Percentiles rank a stretch among this genome's conserved stretches.
These are phyloP conservation scores for Rhagologus leucostigma DNA, from an alignment of 2,113 vertebrate genomes.

Conservation along the genomic window DNA sequence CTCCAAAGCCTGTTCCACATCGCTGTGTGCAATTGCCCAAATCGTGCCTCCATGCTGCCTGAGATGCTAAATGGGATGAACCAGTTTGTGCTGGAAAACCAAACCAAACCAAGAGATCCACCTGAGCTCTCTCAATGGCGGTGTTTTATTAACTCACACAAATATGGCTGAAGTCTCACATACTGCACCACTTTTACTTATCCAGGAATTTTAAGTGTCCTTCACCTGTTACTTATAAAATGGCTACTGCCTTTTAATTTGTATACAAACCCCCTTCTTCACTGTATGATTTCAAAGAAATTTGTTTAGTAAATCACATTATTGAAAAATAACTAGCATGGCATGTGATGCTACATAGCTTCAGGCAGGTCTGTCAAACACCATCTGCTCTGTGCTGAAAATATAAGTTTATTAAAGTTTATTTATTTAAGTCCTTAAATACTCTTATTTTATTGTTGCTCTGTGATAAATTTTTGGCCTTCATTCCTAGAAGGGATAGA, in stretches of 20 bases:
- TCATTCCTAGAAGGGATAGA: constrained; percentile 5
- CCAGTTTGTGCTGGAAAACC: not conserved
- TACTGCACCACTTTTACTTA: not conserved
- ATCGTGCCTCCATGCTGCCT: not conserved
- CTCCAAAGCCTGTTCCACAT: not conserved
- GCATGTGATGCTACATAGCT: constrained; percentile 53
- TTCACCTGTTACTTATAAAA: not conserved
- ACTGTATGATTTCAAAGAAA: not conserved
- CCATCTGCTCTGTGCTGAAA: constrained; percentile 66
- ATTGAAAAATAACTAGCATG: constrained; percentile 31
- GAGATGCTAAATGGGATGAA: not conserved
- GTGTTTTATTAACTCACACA: not conserved
- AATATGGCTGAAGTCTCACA: fast-evolving
- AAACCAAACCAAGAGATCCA: not conserved
- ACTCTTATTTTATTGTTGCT: constrained; percentile 56
- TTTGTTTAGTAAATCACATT: constrained; percentile 58
- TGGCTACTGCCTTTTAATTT: not conserved
- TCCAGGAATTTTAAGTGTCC: not conserved
- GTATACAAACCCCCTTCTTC: not conserved
- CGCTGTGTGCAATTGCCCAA: not conserved
- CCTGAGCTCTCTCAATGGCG: not conserved
- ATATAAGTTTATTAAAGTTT: constrained; percentile 69
- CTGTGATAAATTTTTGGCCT: not conserved
- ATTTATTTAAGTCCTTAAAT: constrained; percentile 66
- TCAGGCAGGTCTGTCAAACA: constrained; percentile 48